Evolutionary conservation across 2,797 vertebrate species (phyloP).

Genomic region (Melanotaenia boesemani): DNA sequence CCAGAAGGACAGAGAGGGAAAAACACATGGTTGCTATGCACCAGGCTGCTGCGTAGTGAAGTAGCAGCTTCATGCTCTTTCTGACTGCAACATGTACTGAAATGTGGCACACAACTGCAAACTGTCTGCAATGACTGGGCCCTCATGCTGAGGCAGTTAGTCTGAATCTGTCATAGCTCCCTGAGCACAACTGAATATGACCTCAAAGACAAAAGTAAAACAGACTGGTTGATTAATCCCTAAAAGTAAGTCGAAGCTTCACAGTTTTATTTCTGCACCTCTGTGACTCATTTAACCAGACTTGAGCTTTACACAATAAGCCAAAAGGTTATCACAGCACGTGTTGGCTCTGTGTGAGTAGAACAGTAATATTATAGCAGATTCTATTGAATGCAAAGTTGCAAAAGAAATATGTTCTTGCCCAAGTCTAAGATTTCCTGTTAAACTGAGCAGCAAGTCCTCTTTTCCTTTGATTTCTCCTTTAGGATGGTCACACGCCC

Average conservation of each 20-base stretch:
- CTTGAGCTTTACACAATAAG: not conserved
- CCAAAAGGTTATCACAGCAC: not conserved
- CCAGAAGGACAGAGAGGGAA: constrained; percentile 32
- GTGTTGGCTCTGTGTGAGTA: not conserved
- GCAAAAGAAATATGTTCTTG: not conserved
- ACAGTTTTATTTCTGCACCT: not conserved
- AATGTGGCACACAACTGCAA: constrained; percentile 67
- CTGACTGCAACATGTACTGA: constrained; percentile 58
- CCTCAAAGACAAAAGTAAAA: not conserved
- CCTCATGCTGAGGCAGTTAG: constrained; percentile 7
- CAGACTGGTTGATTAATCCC: not conserved
- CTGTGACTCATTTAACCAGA: not conserved
- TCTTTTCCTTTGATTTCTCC: not conserved
- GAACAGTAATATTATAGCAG: not conserved
- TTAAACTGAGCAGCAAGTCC: not conserved
- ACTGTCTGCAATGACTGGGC: constrained; percentile 27
- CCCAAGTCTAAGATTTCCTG: not conserved
- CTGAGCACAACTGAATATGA: constrained; percentile 7
- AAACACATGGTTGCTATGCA: constrained; percentile 67
- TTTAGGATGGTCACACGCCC: not conserved
- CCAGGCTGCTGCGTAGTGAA: not conserved
- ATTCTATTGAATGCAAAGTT: not conserved
- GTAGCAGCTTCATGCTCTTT: constrained; percentile 29
- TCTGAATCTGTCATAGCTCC: constrained; percentile 14
- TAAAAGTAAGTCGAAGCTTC: not conserved